Evolutionary conservation across 2,797 vertebrate genomes (phyloP).

Genomic region (Arrhamphus sclerolepis): DNA sequence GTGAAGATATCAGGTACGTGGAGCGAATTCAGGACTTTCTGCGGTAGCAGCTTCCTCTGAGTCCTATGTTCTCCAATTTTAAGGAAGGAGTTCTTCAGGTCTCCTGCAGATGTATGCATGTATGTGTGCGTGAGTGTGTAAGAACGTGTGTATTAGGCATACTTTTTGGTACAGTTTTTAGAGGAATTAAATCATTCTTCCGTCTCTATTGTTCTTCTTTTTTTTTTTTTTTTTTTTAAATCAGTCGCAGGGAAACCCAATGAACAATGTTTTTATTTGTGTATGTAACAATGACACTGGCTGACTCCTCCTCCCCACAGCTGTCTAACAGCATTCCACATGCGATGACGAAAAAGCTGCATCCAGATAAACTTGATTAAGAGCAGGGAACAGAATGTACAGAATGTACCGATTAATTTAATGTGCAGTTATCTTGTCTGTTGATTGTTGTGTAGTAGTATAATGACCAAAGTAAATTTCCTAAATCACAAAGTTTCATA

Average conservation of each 20-base stretch:
- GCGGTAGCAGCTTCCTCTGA: conserved; percentile 14
- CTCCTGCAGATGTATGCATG: conserved; percentile 15
- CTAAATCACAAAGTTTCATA: conserved; percentile 36
- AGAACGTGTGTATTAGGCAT: conserved; percentile 9
- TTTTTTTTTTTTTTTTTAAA: conserved; percentile 32
- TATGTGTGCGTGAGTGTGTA: too few relatives aligned
- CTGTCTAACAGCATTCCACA: conserved; percentile 55
- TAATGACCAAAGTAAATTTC: conserved; percentile 31
- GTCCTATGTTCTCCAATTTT: conserved; percentile 21
- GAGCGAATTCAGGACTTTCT: conserved; percentile 20
- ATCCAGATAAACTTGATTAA: conserved; percentile 43
- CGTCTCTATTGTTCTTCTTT: conserved; percentile 21
- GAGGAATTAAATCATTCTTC: conserved; percentile 16
- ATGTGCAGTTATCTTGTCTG: conserved; percentile 24
- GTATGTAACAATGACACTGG: conserved; percentile 63
- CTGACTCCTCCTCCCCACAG: conserved; percentile 38
- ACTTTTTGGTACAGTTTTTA: conserved; percentile 20
- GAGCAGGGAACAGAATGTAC: conserved; percentile 60
- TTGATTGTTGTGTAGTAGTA: conserved; percentile 24
- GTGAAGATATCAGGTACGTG: conserved; percentile 27
- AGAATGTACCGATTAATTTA: conserved; percentile 48
- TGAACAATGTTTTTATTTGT: conserved; percentile 56
- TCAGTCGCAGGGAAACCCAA: conserved; percentile 59
- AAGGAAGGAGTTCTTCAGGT: conserved; percentile 13
- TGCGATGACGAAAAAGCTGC: conserved; percentile 47